A percentile compares a stretch with the other conserved stretches of the same genome.
phyloP scores from a whole-genome alignment of 2,797 vertebrate species.

The Tarsius wallacei region DNA sequence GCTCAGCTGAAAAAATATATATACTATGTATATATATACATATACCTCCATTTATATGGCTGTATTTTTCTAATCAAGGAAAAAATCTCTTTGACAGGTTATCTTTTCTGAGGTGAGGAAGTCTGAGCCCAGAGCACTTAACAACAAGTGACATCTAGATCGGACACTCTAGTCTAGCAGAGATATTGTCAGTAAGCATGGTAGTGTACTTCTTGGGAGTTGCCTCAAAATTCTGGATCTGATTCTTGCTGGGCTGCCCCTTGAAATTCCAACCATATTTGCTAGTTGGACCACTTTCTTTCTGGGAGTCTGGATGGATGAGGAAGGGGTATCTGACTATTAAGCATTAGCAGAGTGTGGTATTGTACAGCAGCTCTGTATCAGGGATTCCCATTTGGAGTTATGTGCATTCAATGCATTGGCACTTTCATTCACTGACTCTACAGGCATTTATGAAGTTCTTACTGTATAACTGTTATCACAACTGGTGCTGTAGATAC shows the following conservation, averaged over 20 bases:
- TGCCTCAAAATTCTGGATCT: background rate
- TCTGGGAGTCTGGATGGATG: background rate
- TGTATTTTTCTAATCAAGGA: background rate
- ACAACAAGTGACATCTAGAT: background rate
- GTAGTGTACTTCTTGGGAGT: background rate
- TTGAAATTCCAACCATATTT: background rate
- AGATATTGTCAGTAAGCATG: background rate
- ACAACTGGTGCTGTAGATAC: background rate
- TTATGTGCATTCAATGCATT: accelerated
- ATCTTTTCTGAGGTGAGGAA: background rate
- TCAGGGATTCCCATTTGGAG: background rate
- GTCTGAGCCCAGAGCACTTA: background rate
- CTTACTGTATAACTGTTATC: background rate
- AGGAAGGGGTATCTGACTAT: too few species aligned
- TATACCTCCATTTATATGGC: constrained; percentile 22
- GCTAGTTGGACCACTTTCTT: background rate
- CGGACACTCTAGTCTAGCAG: background rate
- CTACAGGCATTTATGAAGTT: background rate
- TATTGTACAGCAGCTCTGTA: too few species aligned
- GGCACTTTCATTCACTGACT: background rate
- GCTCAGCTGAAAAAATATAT: background rate
- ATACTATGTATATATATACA: background rate
- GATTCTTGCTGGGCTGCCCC: background rate
- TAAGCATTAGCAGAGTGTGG: accelerated
- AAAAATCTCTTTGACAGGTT: background rate